Evolutionary conservation across 1,140 invertebrate species (phyloP).

Genomic region (Dinoponera quadriceps): DNA sequence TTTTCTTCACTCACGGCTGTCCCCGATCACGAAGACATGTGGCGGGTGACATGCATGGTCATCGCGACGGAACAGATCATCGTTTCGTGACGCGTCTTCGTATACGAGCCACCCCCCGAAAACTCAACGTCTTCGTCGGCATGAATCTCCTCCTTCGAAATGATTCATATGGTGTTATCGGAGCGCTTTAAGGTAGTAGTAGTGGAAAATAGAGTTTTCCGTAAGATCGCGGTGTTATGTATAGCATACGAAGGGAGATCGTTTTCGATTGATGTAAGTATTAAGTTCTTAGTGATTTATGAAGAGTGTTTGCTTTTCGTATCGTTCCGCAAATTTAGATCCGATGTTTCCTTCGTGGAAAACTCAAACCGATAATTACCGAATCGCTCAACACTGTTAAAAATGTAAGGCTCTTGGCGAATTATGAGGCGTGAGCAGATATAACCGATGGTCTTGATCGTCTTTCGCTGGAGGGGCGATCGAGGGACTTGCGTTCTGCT

Average conservation of each 20-base stretch:
- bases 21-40: conserved; percentile 67
- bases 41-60: conserved; percentile 43
- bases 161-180: conserved; percentile 38
- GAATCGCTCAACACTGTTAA: neutral
- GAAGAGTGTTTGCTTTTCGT: neutral
- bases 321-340: neutral
- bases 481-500: neutral
- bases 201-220: conserved; percentile 8
- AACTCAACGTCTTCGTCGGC: conserved; percentile 19
- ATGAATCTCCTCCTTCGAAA: conserved; percentile 23
- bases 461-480: neutral
- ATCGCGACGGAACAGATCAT: conserved; percentile 59
- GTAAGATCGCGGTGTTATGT: neutral
- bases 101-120: conserved; percentile 12
- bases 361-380: conserved; percentile 16
- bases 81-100: conserved; percentile 23
- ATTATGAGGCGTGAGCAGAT: neutral
- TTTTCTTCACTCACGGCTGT: conserved; percentile 58
- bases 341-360: neutral
- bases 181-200: neutral
- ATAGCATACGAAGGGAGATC: neutral
- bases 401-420: neutral
- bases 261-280: neutral
- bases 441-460: conserved; percentile 29
- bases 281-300: neutral